Percentiles rank a stretch among this genome's conserved stretches.
Evolutionary conservation across 2,797 vertebrate species (phyloP).

Genomic region (Apodemus agrarius): DNA sequence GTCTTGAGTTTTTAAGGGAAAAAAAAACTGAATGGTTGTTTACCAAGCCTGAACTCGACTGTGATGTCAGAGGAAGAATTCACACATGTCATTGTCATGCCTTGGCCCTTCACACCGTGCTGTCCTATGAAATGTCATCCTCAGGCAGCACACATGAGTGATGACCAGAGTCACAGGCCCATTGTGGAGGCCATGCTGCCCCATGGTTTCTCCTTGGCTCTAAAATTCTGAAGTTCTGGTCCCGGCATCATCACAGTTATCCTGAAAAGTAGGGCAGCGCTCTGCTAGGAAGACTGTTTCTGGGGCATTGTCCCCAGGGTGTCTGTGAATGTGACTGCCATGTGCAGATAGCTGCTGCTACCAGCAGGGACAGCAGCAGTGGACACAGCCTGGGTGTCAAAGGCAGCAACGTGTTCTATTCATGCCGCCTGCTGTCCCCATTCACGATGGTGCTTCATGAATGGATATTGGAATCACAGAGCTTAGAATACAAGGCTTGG

Average conservation of each 20-base stretch:
- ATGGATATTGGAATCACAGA: not conserved
- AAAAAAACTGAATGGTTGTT: not conserved
- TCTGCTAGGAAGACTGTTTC: slow-evolving; percentile 2
- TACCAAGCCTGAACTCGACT: not conserved
- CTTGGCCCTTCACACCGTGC: not conserved
- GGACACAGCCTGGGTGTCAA: not conserved
- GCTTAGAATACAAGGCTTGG: not conserved
- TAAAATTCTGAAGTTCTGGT: not conserved
- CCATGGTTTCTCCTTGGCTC: not conserved
- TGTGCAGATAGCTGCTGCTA: not conserved
- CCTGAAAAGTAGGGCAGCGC: slow-evolving; percentile 29
- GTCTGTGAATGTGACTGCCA: not conserved
- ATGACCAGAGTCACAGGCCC: not conserved
- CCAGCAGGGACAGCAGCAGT: not conserved
- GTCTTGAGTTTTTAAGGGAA: too few relatives aligned
- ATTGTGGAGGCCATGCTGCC: rapidly evolving
- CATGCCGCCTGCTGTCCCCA: not conserved
- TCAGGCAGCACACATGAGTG: not conserved
- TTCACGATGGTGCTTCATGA: not conserved
- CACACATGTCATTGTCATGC: rapidly evolving
- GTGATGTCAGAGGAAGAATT: not conserved
- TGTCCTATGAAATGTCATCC: not conserved
- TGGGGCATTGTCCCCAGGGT: not conserved
- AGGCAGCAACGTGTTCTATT: not conserved
- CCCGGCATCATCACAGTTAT: not conserved